Evolutionary conservation across 2,797 vertebrate genomes (phyloP), one percentile per base, ranked within the genome.

Genomic region (Momotus momota): DNA sequence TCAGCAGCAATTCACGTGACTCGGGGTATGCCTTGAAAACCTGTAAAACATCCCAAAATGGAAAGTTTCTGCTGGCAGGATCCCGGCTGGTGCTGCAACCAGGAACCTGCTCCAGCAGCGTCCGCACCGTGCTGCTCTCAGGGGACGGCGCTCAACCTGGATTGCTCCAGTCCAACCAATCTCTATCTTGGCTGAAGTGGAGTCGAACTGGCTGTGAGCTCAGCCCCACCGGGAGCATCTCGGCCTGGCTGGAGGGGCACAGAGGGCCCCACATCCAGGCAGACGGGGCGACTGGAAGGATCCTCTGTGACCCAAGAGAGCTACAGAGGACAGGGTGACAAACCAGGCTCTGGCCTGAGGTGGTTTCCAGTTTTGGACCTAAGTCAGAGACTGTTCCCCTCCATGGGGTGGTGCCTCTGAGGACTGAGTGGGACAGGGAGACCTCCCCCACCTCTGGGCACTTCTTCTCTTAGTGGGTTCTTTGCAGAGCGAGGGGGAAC

Each of bases 11-110:
- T 6, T 97, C 77, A 3, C 6, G 54, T 16, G 96, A 40, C 54
- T 98, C 80, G 0, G 95, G 96, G 43, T 95, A 97, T n/a, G 86
- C 88, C 86, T 90, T 64, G 70, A 96, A 96, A 64, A 98, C 88
- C 97, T 98, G 88, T 3, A 65, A 72, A 35, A 22, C 18, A 38
- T 1, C 20, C 43, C 3, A 7, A 88, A 45, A 14, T 7, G 43
- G 43, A 8, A 31, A 26, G 57, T 13, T 40, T 60, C 78, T 70
- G 35, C 52, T 38, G 67, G 10, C 43, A 29, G 54, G 45, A 65
- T 29, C 29, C 51, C 23, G 4, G 16, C 14, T 1, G 16, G 51
- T 6, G 45, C 49, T 8, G 40, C 9, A 33, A 41, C 10, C 46
- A 20, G 72, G 62, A 61, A 4, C n/a, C 60, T 40, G 60, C 40